phyloP scores from a whole-genome alignment of 2,113 vertebrate species.

The Danio rerio region DNA sequence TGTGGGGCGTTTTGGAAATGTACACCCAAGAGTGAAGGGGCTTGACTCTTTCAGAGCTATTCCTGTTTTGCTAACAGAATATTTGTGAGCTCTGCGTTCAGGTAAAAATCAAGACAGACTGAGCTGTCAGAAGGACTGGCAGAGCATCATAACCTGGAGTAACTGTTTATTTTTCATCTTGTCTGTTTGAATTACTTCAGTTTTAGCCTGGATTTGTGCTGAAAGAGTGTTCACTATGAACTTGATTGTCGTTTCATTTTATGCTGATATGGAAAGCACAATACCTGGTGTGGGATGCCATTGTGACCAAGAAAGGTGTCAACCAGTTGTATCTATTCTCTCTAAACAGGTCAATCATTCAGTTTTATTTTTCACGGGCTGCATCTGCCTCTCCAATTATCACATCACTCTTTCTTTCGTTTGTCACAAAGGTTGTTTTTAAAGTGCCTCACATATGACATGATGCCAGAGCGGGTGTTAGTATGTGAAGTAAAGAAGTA shows the following conservation, averaged over 20 bases:
- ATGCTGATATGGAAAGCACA: not conserved
- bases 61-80: not conserved
- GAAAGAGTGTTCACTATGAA: not conserved
- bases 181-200: not conserved
- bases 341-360: not conserved
- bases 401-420: not conserved
- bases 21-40: not conserved
- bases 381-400: not conserved
- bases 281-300: not conserved
- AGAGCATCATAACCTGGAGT: not conserved
- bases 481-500: slow-evolving; percentile 30
- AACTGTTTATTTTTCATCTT: not conserved
- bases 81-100: slow-evolving; percentile 8
- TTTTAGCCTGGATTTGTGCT: not conserved
- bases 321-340: not conserved
- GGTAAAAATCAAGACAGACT: not conserved
- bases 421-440: slow-evolving; percentile 37
- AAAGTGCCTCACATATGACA: slow-evolving; percentile 22
- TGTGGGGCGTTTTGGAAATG: slow-evolving; percentile 1
- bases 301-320: not conserved
- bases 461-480: slow-evolving; percentile 16
- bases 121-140: slow-evolving; percentile 16
- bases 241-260: not conserved
- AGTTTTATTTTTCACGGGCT: not conserved
- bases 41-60: not conserved